These are phyloP conservation scores for Ameiurus melas DNA, from an alignment of 2,113 vertebrate species.

Conservation along the genomic window DNA sequence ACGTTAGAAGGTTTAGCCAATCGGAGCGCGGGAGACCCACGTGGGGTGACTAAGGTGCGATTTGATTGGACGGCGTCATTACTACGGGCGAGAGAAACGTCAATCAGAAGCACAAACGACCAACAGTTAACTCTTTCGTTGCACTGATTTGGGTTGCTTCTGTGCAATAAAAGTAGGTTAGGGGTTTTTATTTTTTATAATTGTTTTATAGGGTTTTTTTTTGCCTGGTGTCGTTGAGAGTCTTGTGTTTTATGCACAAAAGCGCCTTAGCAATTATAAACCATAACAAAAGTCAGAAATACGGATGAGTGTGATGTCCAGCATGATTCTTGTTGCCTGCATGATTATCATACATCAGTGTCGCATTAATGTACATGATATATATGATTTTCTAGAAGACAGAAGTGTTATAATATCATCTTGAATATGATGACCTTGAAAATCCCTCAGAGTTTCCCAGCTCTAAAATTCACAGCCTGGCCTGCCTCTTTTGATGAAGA, in stretches of 20 bases:
- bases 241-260: background rate
- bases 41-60: constrained; percentile 65
- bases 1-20: constrained; percentile 67
- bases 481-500: background rate
- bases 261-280: background rate
- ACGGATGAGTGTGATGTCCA: background rate
- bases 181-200: background rate
- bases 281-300: background rate
- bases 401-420: background rate
- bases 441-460: background rate
- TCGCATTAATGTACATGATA: background rate
- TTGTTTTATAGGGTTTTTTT: background rate
- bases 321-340: background rate
- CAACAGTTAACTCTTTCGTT: constrained; percentile 71
- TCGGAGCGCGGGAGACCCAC: constrained; percentile 63
- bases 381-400: background rate
- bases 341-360: background rate
- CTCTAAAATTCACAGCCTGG: background rate
- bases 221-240: background rate
- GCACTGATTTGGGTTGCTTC: constrained; percentile 19
- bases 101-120: constrained; percentile 68
- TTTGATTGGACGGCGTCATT: constrained; percentile 65
- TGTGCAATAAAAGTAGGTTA: constrained; percentile 4
- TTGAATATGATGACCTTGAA: background rate
- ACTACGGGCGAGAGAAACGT: constrained; percentile 60